Percentiles rank a stretch among this genome's conserved stretches.
Conservation (phyloP, 2,113 vertebrate genomes). For the Bubalus kerabau region DNA sequence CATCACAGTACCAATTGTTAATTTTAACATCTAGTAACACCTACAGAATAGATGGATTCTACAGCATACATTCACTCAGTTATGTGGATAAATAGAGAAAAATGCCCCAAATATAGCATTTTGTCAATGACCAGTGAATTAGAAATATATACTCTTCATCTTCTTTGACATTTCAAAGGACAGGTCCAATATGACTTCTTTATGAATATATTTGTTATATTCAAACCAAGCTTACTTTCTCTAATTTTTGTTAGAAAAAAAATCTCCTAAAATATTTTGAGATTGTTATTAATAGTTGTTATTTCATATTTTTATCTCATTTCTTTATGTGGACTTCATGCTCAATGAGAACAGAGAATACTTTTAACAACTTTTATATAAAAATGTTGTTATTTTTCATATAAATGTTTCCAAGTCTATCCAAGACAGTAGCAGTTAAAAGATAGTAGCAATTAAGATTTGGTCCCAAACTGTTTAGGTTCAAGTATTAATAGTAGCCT, state of each 20-base stretch:
- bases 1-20: not conserved
- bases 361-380: not conserved
- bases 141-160: not conserved
- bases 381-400: not conserved
- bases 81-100: not conserved
- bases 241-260: not conserved
- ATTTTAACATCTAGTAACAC: not conserved
- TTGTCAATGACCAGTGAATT: not conserved
- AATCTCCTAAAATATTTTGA: not conserved
- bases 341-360: not conserved
- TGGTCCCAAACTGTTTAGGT: not conserved
- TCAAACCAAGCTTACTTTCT: not conserved
- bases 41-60: not conserved
- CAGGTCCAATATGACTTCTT: not conserved
- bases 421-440: not conserved
- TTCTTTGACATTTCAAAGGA: not conserved
- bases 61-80: not conserved
- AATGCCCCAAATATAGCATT: not conserved
- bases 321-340: not conserved
- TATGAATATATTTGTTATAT: not conserved
- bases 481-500: not conserved
- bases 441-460: not conserved
- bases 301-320: not conserved
- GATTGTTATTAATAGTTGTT: not conserved
- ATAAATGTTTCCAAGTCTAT: not conserved